Evolutionary conservation across 2,888 invertebrate genomes (phyloP).

Genomic region (Heteromurus nitidus): DNA sequence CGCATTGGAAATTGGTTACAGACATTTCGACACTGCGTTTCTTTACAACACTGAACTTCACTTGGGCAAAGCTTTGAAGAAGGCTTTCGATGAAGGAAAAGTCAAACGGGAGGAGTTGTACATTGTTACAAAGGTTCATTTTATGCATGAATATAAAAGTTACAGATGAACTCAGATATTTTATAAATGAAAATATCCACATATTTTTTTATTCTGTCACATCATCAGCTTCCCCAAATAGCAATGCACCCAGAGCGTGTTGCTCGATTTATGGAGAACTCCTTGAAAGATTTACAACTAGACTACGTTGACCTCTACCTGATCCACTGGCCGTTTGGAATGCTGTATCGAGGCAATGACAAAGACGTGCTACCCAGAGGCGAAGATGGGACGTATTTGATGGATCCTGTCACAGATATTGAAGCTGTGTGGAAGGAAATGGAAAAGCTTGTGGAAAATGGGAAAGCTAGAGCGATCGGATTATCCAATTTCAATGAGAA

Average conservation of each 20-base stretch:
- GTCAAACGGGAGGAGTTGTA: slow-evolving; percentile 49
- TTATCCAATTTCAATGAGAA: slow-evolving; percentile 87
- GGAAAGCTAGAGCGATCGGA: slow-evolving; percentile 86
- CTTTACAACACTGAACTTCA: slow-evolving; percentile 45
- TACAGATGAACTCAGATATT: background rate
- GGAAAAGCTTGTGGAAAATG: slow-evolving; percentile 82
- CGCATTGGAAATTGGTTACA: slow-evolving; percentile 52
- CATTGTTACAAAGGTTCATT: slow-evolving; percentile 60
- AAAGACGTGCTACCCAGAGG: slow-evolving; percentile 76
- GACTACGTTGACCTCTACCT: slow-evolving; percentile 90
- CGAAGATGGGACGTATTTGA: slow-evolving; percentile 74
- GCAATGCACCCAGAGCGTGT: slow-evolving; percentile 67
- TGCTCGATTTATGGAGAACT: slow-evolving; percentile 68
- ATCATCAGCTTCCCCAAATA: slow-evolving; percentile 71
- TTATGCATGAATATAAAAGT: background rate
- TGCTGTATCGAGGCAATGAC: slow-evolving; percentile 75
- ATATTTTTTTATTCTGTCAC: no score
- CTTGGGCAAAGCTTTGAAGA: slow-evolving; percentile 50
- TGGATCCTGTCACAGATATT: slow-evolving; percentile 32
- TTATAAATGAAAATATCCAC: no score
- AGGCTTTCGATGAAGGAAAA: slow-evolving; percentile 30
- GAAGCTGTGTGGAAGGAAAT: slow-evolving; percentile 82
- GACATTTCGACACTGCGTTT: slow-evolving; percentile 62
- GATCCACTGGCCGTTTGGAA: slow-evolving; percentile 85
- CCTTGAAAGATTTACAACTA: slow-evolving; percentile 82